Evolutionary conservation across 2,888 invertebrate species (phyloP), one percentile per base, ranked within the genome.

Genomic region (Leptinotarsa peninsularis): DNA sequence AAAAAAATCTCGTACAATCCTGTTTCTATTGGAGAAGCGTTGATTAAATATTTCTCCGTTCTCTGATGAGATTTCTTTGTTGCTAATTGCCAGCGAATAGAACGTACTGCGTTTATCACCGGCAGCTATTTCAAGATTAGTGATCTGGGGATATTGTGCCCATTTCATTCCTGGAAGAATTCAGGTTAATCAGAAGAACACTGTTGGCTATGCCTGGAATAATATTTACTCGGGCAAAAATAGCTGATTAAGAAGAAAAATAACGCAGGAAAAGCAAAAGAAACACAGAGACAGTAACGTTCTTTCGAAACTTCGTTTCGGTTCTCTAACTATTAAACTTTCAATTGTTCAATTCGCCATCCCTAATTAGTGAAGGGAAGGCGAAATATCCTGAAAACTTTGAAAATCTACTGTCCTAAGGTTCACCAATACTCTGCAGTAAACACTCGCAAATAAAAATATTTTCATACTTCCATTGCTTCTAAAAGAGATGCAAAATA

Each of bases 181-280:
- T 18, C 13, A 58, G 63, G 63, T 63, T 63, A 63, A 63, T 33
- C 33, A 63, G 33, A 63, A 63, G 63, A 14, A 63, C 27, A 63
- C 18, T 33, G 63, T 4, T 17, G 43, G 13, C 63, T n/a, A 63
- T 33, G 10, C 33, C 63, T 43, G 63, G n/a, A 63, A 63, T 63
- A 63, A 63, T 63, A 63, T 63, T 43, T 43, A 63, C 43, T 27
- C 4, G 43, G n/a, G 63, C 17, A 63, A n/a, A 63, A 63, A 63
- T 14, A n/a, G 63, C 5, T 33, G 33, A 63, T 21, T 15, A 27
- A 58, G 23, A 23, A 15, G 58, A 23, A 21, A 58, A 58, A 14
- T 7, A 58, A 14, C 14, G 15, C 13, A 21, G n/a, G n/a, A 10
- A 21, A 18, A 7, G 58, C 15, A 14, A 23, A 58, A 27, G 23